phyloP scores from a whole-genome alignment of 2,888 invertebrate species.

The Mantis religiosa region DNA sequence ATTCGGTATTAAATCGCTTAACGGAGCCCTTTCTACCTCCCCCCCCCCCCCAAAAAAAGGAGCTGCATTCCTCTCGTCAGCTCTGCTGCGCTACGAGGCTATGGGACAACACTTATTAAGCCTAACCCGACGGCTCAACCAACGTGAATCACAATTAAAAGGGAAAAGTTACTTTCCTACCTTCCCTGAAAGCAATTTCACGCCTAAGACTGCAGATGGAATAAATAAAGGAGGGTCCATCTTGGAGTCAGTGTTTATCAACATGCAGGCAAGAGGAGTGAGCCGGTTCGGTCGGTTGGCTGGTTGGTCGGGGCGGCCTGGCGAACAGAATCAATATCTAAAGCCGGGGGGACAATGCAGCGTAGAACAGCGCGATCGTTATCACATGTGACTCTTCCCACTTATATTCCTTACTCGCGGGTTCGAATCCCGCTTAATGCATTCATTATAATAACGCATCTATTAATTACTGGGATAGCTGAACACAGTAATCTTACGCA shows the following conservation, averaged over 20 bases:
- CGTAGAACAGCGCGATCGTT: neutral
- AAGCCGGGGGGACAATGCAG: constrained; percentile 3
- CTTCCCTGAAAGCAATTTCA: neutral
- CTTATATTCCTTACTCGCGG: neutral
- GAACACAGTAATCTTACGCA: too few relatives aligned
- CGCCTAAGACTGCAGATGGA: neutral
- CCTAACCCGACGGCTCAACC: too few relatives aligned
- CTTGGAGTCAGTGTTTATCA: neutral
- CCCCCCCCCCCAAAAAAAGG: too few relatives aligned
- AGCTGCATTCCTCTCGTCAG: too few relatives aligned
- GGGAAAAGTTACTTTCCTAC: neutral
- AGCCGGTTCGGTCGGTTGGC: neutral
- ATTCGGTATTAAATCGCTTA: too few relatives aligned
- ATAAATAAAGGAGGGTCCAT: neutral
- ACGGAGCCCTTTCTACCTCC: too few relatives aligned
- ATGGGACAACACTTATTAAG: neutral
- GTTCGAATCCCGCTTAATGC: neutral
- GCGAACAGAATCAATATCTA: constrained; percentile 26
- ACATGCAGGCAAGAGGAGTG: neutral
- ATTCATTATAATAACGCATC: too few relatives aligned
- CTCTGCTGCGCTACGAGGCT: neutral
- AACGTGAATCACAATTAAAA: neutral
- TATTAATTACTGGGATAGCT: too few relatives aligned
- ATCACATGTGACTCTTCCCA: neutral
- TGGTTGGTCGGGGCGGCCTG: neutral